Conservation (phyloP, 2,113 vertebrate genomes). For the Pangasianodon hypophthalmus region DNA sequence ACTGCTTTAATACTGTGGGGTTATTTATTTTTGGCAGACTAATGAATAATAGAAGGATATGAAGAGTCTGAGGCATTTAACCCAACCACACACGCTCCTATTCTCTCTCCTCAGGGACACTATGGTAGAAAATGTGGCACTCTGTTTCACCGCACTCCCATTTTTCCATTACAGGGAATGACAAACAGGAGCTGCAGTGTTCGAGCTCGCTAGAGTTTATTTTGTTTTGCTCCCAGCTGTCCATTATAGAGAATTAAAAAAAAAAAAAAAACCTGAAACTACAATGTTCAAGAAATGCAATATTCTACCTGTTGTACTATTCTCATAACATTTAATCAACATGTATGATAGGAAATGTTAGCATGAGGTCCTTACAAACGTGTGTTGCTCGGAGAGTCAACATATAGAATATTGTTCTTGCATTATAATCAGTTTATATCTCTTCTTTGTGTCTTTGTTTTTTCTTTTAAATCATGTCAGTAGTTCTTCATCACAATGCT, state of each 20-base stretch:
- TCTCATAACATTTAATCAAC: background rate
- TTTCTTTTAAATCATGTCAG: background rate
- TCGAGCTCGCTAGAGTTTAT: background rate
- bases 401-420: too few species aligned
- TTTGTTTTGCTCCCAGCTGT: background rate
- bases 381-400: background rate
- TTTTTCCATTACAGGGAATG: background rate
- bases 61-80: background rate
- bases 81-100: background rate
- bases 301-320: background rate
- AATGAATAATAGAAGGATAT: constrained; percentile 13
- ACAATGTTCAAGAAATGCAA: background rate
- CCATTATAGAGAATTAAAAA: background rate
- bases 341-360: background rate
- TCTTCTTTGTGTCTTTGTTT: background rate
- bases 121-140: background rate
- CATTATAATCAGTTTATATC: too few species aligned
- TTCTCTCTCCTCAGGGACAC: background rate
- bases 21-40: background rate
- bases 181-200: too few species aligned
- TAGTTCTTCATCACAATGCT: background rate
- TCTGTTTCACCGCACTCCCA: background rate
- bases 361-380: background rate
- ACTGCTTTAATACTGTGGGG: background rate
- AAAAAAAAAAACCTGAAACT: background rate